phyloP scores from a whole-genome alignment of 2,113 vertebrate species.

The Picathartes gymnocephalus region DNA sequence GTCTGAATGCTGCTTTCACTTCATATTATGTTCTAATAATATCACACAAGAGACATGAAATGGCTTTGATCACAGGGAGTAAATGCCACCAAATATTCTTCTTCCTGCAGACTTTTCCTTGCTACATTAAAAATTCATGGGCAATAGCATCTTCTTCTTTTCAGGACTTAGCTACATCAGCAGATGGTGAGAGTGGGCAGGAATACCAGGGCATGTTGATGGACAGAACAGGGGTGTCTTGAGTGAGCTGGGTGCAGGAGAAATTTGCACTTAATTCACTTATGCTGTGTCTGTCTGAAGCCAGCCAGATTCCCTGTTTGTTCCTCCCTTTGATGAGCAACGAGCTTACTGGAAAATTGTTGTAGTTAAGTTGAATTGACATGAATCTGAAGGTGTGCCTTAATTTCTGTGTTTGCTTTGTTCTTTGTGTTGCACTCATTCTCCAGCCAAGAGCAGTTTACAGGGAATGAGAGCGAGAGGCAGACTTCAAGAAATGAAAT shows the following conservation, averaged over 20 bases:
- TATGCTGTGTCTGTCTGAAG: not conserved
- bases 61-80: conserved; percentile 43
- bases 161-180: conserved; percentile 29
- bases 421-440: not conserved
- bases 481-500: not conserved
- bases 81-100: conserved; percentile 53
- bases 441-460: not conserved
- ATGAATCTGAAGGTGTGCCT: not conserved
- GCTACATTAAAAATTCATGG: conserved; percentile 51
- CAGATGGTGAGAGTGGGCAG: conserved; percentile 25
- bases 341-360: not conserved
- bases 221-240: conserved; percentile 21
- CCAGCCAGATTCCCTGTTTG: not conserved
- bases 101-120: conserved; percentile 23
- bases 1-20: not conserved
- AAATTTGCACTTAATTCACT: conserved; percentile 6
- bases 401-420: not conserved
- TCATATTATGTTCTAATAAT: conserved; percentile 46
- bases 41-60: conserved; percentile 41
- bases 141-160: conserved; percentile 3
- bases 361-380: not conserved
- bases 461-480: not conserved
- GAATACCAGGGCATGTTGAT: not conserved
- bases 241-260: not conserved
- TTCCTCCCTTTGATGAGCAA: not conserved